phyloP scores from a whole-genome alignment of 2,888 invertebrate genomes.

The Exocentrus adspersus region DNA sequence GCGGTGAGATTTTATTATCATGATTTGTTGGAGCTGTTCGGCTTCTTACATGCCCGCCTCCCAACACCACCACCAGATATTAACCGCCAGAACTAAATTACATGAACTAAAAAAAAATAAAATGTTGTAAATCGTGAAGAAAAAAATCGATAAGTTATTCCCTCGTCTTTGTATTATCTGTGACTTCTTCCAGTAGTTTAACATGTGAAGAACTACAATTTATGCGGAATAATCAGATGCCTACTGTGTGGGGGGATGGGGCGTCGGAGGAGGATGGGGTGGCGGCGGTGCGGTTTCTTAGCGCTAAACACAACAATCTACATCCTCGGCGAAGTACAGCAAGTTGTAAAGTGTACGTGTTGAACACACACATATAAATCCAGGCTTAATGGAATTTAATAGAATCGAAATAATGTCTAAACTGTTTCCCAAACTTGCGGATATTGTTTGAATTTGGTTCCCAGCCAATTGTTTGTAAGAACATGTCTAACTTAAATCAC shows the following conservation, averaged over 20 bases:
- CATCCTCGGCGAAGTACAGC: slow-evolving; percentile 40
- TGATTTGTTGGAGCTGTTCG: slow-evolving; percentile 14
- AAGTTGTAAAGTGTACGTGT: slow-evolving; percentile 52
- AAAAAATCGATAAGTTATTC: no score
- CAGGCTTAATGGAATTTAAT: slow-evolving; percentile 62
- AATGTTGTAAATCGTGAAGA: no score
- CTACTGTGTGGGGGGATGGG: slow-evolving; percentile 1
- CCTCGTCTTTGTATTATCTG: no score
- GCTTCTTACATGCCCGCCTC: neutral
- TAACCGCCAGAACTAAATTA: no score
- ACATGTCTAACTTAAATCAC: slow-evolving; percentile 61
- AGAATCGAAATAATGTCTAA: slow-evolving; percentile 61
- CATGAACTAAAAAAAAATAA: no score
- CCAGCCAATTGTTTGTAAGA: slow-evolving; percentile 62
- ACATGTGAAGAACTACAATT: neutral
- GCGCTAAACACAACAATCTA: slow-evolving; percentile 43
- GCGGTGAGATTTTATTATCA: slow-evolving; percentile 35
- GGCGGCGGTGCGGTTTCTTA: slow-evolving; percentile 17
- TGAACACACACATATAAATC: slow-evolving; percentile 58
- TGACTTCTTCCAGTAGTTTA: no score
- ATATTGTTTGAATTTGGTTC: slow-evolving; percentile 62
- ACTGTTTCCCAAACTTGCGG: slow-evolving; percentile 57
- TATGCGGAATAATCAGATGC: slow-evolving; percentile 13
- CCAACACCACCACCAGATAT: no score
- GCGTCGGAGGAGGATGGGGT: neutral